These are phyloP conservation scores for Pantherophis vulpinus DNA, from an alignment of 2,797 vertebrate genomes.

Conservation along the genomic window DNA sequence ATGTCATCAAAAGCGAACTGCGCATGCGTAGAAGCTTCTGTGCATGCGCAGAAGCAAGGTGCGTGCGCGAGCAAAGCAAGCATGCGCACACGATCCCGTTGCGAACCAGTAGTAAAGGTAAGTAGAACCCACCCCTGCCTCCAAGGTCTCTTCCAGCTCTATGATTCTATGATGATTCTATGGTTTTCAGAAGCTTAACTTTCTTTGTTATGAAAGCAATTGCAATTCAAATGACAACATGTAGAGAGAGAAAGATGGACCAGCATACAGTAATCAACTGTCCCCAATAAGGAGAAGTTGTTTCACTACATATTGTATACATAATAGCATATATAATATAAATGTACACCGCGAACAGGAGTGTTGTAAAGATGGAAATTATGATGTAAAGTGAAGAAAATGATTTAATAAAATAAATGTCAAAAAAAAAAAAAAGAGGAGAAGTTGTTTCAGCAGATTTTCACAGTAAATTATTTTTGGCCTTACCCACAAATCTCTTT, in stretches of 20 bases:
- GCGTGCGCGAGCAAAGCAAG: too few species aligned
- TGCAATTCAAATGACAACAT: neutral
- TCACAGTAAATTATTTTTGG: neutral
- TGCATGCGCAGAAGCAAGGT: too few species aligned
- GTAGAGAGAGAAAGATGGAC: neutral
- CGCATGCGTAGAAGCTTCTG: too few species aligned
- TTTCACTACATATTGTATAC: too few species aligned
- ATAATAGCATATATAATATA: too few species aligned
- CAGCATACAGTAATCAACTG: neutral
- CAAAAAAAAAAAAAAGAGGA: neutral
- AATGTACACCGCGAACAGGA: too few species aligned
- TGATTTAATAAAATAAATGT: too few species aligned
- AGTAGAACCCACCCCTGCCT: neutral
- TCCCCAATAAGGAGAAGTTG: neutral
- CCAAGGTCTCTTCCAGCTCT: neutral
- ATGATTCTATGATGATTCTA: neutral
- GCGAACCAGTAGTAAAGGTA: too few species aligned
- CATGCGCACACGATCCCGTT: too few species aligned
- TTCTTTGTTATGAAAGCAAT: neutral
- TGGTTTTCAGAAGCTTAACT: neutral
- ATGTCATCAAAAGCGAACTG: too few species aligned
- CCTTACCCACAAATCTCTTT: neutral
- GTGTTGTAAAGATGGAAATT: too few species aligned
- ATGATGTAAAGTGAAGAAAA: too few species aligned
- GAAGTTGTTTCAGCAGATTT: neutral